These are phyloP conservation scores for Morpho deidamia DNA, from an alignment of 2,888 invertebrate genomes.

Conservation along the genomic window DNA sequence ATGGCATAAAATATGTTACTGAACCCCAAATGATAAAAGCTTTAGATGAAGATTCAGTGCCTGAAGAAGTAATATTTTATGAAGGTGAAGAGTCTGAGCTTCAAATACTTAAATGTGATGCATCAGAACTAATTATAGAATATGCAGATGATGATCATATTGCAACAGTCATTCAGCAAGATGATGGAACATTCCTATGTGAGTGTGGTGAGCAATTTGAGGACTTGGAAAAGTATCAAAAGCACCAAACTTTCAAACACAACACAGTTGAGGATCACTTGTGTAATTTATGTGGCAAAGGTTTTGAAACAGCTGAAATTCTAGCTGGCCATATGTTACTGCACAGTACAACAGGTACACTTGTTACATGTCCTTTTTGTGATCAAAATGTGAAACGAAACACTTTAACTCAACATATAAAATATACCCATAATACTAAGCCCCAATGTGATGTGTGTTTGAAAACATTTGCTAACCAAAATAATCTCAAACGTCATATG, in stretches of 20 bases:
- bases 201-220: constrained; percentile 67
- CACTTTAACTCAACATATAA: constrained; percentile 66
- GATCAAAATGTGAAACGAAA: constrained; percentile 56
- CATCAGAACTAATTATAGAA: constrained; percentile 65
- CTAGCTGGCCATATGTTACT: constrained; percentile 66
- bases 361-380: constrained; percentile 65
- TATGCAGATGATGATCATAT: constrained; percentile 66
- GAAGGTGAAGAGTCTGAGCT: constrained; percentile 65
- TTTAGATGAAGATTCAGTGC: constrained; percentile 44
- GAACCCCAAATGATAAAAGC: constrained; percentile 44
- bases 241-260: constrained; percentile 56
- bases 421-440: constrained; percentile 64
- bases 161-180: constrained; percentile 59
- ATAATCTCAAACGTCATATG: constrained; percentile 71
- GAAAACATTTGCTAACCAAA: constrained; percentile 71
- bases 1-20: constrained; percentile 53
- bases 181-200: constrained; percentile 62
- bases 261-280: constrained; percentile 57
- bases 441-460: constrained; percentile 58
- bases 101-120: constrained; percentile 66
- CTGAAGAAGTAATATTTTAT: constrained; percentile 62
- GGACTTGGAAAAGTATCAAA: constrained; percentile 58
- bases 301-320: constrained; percentile 66
- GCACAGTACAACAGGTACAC: constrained; percentile 48
- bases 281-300: constrained; percentile 67